phyloP scores from a whole-genome alignment of 2,113 vertebrate species.

The Suncus etruscus region DNA sequence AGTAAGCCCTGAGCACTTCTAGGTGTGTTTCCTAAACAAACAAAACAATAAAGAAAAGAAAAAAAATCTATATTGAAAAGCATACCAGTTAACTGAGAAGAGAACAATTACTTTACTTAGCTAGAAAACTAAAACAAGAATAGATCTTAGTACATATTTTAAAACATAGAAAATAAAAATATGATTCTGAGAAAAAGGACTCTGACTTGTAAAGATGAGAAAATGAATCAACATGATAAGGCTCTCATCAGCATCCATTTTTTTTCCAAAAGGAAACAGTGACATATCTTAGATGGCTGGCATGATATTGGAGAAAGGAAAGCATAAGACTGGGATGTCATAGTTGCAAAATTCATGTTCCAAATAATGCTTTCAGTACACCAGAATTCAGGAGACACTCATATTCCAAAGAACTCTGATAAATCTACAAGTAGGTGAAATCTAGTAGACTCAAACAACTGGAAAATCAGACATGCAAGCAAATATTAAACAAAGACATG shows the following conservation, averaged over 20 bases:
- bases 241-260: not conserved
- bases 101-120: not conserved
- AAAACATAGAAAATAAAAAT: not conserved
- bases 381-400: not conserved
- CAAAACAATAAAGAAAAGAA: no score
- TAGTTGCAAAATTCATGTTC: not conserved
- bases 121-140: not conserved
- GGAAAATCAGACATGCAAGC: not conserved
- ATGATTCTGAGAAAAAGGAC: fast-evolving
- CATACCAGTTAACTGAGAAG: not conserved
- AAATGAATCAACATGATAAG: not conserved
- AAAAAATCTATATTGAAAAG: not conserved
- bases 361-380: not conserved
- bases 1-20: no score
- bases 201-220: not conserved
- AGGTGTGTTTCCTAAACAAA: not conserved
- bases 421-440: not conserved
- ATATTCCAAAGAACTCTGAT: not conserved
- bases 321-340: not conserved
- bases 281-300: not conserved
- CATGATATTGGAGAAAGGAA: not conserved
- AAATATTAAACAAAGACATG: not conserved
- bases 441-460: not conserved
- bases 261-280: not conserved
- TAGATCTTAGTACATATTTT: not conserved